A percentile compares a stretch with the other conserved stretches of the same genome.
Evolutionary conservation across 2,797 vertebrate genomes (phyloP).

Genomic region (Petrocephalus schoutedeni): DNA sequence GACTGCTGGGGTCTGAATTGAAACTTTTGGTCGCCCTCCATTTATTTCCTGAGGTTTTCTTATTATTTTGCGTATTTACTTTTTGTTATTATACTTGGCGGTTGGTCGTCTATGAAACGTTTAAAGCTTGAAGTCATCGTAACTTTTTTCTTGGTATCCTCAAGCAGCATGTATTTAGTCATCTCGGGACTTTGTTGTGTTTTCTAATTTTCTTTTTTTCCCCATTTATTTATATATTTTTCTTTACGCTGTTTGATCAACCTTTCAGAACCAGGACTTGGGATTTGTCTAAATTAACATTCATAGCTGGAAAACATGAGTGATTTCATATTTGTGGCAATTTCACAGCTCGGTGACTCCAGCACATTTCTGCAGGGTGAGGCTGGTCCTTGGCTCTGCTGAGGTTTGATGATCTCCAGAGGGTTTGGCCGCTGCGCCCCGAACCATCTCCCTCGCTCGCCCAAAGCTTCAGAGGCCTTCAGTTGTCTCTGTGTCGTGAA

Average conservation of each 20-base stretch:
- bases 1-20: background rate
- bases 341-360: conserved; percentile 18
- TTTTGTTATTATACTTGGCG: background rate
- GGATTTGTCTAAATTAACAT: conserved; percentile 15
- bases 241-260: background rate
- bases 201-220: conserved; percentile 15
- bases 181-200: conserved; percentile 6
- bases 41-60: conserved; percentile 18
- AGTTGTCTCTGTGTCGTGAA: background rate
- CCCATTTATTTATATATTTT: background rate
- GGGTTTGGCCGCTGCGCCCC: background rate
- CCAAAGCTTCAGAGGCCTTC: background rate
- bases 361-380: background rate
- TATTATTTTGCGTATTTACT: conserved; percentile 17
- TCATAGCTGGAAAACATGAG: background rate
- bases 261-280: background rate
- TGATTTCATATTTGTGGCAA: conserved; percentile 16
- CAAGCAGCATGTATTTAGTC: background rate
- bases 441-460: background rate
- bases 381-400: background rate
- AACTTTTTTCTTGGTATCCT: background rate
- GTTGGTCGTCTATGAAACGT: background rate
- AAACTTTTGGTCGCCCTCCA: conserved; percentile 5
- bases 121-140: background rate
- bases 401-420: background rate